Conservation (phyloP, 1,140 invertebrate species). For the Platyscapa corneri region DNA sequence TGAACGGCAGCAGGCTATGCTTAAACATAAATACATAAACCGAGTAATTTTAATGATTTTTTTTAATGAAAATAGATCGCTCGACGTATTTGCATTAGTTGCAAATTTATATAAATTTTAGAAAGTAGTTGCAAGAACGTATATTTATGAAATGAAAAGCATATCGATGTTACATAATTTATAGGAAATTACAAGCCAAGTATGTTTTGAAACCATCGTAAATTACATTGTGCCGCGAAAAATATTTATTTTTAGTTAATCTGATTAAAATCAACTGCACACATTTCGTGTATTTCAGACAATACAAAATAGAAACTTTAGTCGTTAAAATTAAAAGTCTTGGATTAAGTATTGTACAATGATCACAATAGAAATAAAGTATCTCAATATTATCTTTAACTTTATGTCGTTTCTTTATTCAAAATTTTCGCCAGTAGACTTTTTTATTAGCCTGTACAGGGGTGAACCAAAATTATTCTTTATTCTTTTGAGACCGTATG, state of each 20-base stretch:
- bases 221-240: neutral
- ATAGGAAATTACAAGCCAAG: neutral
- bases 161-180: neutral
- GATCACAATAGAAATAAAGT: too few species aligned
- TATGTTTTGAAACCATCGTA: neutral
- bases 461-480: neutral
- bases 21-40: too few species aligned
- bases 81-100: neutral
- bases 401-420: neutral
- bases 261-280: too few species aligned
- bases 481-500: slow-evolving; percentile 28
- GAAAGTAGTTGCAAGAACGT: neutral
- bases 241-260: neutral
- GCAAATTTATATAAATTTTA: neutral
- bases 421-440: neutral
- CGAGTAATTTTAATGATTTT: too few species aligned
- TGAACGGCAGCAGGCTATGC: too few species aligned
- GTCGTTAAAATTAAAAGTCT: too few species aligned
- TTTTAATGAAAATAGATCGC: neutral
- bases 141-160: neutral
- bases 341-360: too few species aligned
- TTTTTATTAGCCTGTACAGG: neutral
- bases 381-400: too few species aligned
- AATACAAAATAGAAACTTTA: too few species aligned
- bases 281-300: too few species aligned